These are phyloP conservation scores for Balaenoptera acutorostrata DNA, from an alignment of 2,113 vertebrate genomes.

Conservation along the genomic window DNA sequence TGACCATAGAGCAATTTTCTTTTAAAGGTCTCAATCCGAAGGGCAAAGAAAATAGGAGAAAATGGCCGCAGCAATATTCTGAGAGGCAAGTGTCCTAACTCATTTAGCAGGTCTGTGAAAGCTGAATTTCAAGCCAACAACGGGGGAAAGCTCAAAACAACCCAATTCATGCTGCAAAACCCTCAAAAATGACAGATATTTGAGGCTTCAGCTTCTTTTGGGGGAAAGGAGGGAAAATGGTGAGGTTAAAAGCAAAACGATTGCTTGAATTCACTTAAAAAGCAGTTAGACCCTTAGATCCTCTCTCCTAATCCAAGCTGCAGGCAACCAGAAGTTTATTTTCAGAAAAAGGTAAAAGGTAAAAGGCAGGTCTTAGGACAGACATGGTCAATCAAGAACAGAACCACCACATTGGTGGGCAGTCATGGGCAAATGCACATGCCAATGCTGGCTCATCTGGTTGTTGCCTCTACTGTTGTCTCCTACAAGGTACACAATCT, in stretches of 20 bases:
- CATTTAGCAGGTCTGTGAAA: neutral
- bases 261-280: neutral
- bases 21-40: neutral
- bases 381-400: neutral
- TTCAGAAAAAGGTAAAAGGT: neutral
- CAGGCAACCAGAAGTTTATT: neutral
- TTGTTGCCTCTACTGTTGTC: neutral
- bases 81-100: neutral
- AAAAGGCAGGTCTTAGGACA: neutral
- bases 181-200: neutral
- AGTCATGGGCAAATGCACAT: neutral
- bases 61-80: neutral
- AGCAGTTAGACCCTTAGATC: neutral
- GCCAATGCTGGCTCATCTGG: fast-evolving
- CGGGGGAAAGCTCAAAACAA: neutral
- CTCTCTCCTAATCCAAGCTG: neutral
- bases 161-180: neutral
- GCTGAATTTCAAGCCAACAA: neutral
- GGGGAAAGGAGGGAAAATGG: neutral
- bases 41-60: neutral
- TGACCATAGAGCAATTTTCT: neutral
- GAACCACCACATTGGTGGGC: neutral
- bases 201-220: neutral
- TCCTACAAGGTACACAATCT: neutral
- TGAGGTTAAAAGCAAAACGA: neutral